Conservation (phyloP, 2,888 invertebrate genomes). For the Eupithecia pulchellata region DNA sequence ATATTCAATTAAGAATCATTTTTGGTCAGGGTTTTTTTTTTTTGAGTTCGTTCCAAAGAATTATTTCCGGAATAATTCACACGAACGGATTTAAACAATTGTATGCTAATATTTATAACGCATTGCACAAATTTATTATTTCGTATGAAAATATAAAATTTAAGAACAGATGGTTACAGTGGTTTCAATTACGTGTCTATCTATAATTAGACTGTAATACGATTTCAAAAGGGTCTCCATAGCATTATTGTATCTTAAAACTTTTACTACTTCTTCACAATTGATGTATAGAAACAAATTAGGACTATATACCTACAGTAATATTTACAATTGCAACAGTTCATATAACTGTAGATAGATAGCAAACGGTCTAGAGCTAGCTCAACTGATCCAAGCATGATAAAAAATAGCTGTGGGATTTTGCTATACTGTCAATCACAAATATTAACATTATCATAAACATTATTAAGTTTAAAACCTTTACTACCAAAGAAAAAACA, state of each 20-base stretch:
- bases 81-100: conserved; percentile 65
- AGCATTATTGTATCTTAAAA: not conserved
- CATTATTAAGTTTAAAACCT: too few species aligned
- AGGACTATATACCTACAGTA: too few species aligned
- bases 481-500: too few species aligned
- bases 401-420: too few species aligned
- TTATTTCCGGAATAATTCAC: conserved; percentile 80
- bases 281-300: too few species aligned
- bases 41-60: conserved; percentile 68
- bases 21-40: conserved; percentile 49
- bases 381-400: too few species aligned
- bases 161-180: conserved; percentile 18
- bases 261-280: too few species aligned
- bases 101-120: conserved; percentile 79
- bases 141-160: conserved; percentile 37
- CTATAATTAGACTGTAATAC: not conserved
- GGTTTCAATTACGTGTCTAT: not conserved
- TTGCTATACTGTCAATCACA: too few species aligned
- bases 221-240: not conserved
- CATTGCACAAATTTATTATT: conserved; percentile 50
- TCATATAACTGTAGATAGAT: too few species aligned
- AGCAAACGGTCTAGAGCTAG: too few species aligned
- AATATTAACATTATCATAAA: too few species aligned
- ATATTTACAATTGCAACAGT: too few species aligned
- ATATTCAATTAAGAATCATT: conserved; percentile 44